Evolutionary conservation across 1,140 invertebrate genomes (phyloP), one percentile per base, ranked within the genome.

Genomic region (Lordiphosa mommai): DNA sequence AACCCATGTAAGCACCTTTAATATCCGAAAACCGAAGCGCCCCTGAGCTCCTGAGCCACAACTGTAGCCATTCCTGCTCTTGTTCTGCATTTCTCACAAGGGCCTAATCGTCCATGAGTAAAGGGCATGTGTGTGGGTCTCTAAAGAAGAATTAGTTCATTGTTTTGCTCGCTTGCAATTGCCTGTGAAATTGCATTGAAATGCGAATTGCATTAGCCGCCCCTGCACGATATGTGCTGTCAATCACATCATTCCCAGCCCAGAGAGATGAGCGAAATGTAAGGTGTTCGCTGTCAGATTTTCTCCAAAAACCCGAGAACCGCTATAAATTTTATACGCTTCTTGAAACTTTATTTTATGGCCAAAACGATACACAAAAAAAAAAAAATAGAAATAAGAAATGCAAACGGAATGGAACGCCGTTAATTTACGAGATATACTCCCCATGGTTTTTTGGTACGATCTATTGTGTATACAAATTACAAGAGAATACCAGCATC

Each of bases 381-480:
- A 30, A 41, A 46, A 47, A 47, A 47, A 32, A 51, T 27, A 16
- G 29, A 36, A 13, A 47, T 30, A 53, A 29, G 17, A 38, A 34
- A 13, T 64, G 65, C 52, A 52, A 55, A 43, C 51, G 14, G 71
- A 60, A 32, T 60, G 59, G 63, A 84, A 84, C 77, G 77, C 76
- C 77, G 82, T 86, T 86, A 86, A 86, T 86, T 86, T 86, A 86
- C 82, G 82, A 86, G 71, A 86, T 86, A 64, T 86, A 86, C 82
- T 86, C 82, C 82, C 82, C 74, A 82, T 72, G 74, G 80, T 51
- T 64, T 61, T 40, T 50, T 32, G 34, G 37, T 71, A 53, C 47
- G 34, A 63, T 72, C 58, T 51, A 65, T 71, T 63, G 56, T 80
- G 66, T 80, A 82, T 74, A 80, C 76, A 80, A 66, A 74, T 36